phyloP scores from a whole-genome alignment of 2,113 vertebrate species.

The Origma solitaria region DNA sequence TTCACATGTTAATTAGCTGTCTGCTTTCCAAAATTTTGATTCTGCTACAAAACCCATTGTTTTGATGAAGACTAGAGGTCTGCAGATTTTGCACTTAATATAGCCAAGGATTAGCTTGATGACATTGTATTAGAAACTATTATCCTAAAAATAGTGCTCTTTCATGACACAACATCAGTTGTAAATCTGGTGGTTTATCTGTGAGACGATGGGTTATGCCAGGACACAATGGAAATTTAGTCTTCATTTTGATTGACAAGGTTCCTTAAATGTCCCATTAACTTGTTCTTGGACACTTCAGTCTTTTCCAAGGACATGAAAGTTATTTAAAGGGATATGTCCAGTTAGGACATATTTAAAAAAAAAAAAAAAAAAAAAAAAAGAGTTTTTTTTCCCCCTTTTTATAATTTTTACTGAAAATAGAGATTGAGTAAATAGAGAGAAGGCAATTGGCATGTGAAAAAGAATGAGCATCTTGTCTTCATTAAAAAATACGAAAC shows the following conservation, averaged over 20 bases:
- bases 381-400: rapidly evolving
- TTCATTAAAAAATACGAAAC: not conserved
- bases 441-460: not conserved
- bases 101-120: not conserved
- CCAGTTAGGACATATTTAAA: not conserved
- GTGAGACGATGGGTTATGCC: not conserved
- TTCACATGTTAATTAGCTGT: not conserved
- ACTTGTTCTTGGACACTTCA: not conserved
- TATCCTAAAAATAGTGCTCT: not conserved
- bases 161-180: not conserved
- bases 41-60: not conserved
- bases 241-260: not conserved
- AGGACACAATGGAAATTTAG: not conserved
- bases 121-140: not conserved
- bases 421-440: not conserved
- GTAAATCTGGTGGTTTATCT: not conserved
- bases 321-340: not conserved
- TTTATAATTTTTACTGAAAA: not conserved
- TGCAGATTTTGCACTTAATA: not conserved
- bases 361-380: not conserved
- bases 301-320: not conserved
- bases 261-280: not conserved
- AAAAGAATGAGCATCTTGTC: not conserved
- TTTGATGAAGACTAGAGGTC: not conserved
- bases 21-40: not conserved